Base-by-base conservation (phyloP, 2,888 invertebrate genomes). In the Phlogophora meticulosa region DNA sequence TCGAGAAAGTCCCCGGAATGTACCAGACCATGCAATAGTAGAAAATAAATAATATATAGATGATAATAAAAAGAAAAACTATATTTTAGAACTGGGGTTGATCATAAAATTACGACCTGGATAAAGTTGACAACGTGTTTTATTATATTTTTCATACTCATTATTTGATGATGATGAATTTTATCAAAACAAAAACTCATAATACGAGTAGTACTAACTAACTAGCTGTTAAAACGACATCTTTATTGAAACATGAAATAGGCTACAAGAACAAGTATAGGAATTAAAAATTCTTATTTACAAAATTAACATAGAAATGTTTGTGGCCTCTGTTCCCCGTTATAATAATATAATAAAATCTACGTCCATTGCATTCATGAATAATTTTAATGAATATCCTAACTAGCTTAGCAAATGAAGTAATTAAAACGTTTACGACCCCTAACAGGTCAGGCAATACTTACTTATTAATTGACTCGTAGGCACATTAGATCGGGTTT, bases 261-360 rank as follows among this genome's bases (percentile, higher is more conserved):
- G 46, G 52, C n/a, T 43, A 75, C 28, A 64, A 57, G 42, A 59
- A 49, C 43, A 72, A 60, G 64, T 72, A 72, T 72, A 59, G 13
- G 51, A 46, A 43, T 52, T 34, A 53, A 64, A 78, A 38, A 72
- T 43, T 57, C 42, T 53, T 51, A 63, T 77, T 65, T 60, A 59
- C 22, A 38, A 40, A 74, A 78, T 82, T 75, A 71, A 13, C 76
- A 71, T 80, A 80, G 36, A 80, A 68, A 76, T 72, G 72, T 57
- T 59, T 48, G 45, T 24, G 28, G 59, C 28, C 28, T 48, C 53
- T 45, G 45, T 38, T 52, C 40, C 51, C 72, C 67, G 77, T 80
- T 78, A 80, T 57, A 71, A 71, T 48, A 61, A 60, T 43, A 66
- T 67, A 13, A 58, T 66, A 51, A 61, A 63, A 63, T 42, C 34